A percentile compares a stretch with the other conserved stretches of the same genome.
Conservation (phyloP, 2,113 vertebrate genomes). For the Galbula dea region DNA sequence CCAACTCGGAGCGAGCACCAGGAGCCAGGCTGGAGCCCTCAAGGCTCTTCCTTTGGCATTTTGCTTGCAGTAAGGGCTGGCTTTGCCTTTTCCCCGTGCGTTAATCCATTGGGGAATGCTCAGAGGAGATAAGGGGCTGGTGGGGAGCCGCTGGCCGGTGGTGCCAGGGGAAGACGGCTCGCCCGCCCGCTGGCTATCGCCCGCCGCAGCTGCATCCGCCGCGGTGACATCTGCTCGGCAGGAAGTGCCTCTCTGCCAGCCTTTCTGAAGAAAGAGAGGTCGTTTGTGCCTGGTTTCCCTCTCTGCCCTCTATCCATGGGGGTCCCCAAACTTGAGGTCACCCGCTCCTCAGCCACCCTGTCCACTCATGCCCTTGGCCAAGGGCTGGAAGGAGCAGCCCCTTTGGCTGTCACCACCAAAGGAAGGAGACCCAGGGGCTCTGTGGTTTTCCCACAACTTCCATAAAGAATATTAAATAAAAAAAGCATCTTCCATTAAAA, state of each 20-base stretch:
- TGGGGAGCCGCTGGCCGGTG: slow-evolving; percentile 76
- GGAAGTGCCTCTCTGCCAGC: slow-evolving; percentile 73
- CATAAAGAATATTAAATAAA: neutral
- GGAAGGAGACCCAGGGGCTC: neutral
- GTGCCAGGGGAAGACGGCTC: slow-evolving; percentile 35
- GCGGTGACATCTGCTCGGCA: slow-evolving; percentile 83
- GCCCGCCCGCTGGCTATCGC: slow-evolving; percentile 79
- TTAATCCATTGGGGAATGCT: slow-evolving; percentile 14
- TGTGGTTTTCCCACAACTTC: neutral
- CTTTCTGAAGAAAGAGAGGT: neutral
- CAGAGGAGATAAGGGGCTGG: slow-evolving; percentile 78
- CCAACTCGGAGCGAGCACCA: neutral
- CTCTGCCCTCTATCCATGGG: rapidly evolving
- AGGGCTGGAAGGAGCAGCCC: neutral
- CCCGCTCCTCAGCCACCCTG: rapidly evolving
- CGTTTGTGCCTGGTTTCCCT: neutral
- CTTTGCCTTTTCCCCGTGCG: slow-evolving; percentile 36
- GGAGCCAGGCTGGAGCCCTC: neutral
- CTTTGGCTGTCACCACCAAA: rapidly evolving
- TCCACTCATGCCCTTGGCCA: rapidly evolving
- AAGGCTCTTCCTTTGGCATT: neutral
- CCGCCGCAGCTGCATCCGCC: slow-evolving; percentile 83
- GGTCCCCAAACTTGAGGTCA: neutral
- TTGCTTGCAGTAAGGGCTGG: neutral
- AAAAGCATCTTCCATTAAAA: neutral